Conservation (phyloP, 2,888 invertebrate species). For the Hydropsyche betteni region DNA sequence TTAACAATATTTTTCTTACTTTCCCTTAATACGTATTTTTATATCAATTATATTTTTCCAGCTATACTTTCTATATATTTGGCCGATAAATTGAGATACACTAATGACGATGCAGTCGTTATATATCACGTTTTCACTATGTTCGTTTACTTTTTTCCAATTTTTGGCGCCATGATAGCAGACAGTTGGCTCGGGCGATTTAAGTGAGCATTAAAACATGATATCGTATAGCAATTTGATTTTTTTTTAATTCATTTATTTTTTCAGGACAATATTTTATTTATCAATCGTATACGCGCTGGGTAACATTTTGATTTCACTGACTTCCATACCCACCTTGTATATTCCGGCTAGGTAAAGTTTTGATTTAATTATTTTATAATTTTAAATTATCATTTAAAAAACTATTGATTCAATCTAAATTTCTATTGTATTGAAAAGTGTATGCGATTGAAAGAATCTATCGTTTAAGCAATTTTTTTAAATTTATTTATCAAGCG, state of each 20-base stretch:
- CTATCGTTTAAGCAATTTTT: too few relatives aligned
- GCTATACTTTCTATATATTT: constrained; percentile 94
- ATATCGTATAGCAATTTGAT: constrained; percentile 52
- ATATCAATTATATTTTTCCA: constrained; percentile 60
- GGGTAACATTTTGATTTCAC: constrained; percentile 82
- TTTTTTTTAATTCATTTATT: constrained; percentile 53
- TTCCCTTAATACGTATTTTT: background rate
- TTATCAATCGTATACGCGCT: constrained; percentile 86
- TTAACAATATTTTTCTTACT: background rate
- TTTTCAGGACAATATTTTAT: constrained; percentile 81
- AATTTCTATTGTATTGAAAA: too few relatives aligned
- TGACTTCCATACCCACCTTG: constrained; percentile 71
- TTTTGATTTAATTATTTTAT: too few relatives aligned
- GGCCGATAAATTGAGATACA: constrained; percentile 78
- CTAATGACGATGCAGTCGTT: constrained; percentile 79
- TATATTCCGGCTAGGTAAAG: constrained; percentile 68
- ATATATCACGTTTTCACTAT: constrained; percentile 90
- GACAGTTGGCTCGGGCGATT: constrained; percentile 93
- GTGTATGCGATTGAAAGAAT: too few relatives aligned
- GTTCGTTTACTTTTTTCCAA: constrained; percentile 88
- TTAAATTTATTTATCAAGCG: too few relatives aligned
- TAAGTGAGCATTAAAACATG: constrained; percentile 58
- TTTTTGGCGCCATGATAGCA: constrained; percentile 91
- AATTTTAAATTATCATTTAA: too few relatives aligned
- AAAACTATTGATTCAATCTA: too few relatives aligned